Evolutionary conservation across 1,140 invertebrate species (phyloP).

Genomic region (Drosophila lini): DNA sequence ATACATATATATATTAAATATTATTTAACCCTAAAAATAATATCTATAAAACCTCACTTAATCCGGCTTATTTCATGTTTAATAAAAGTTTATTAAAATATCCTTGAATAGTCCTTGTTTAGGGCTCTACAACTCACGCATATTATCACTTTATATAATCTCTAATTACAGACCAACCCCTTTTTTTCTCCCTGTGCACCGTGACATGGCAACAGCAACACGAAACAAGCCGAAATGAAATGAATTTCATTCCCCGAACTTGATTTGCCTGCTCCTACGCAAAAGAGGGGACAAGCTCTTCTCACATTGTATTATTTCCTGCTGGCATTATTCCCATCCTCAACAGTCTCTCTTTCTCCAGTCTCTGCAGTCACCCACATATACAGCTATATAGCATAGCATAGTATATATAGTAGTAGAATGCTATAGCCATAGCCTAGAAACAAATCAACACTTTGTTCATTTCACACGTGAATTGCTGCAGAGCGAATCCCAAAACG

Average conservation of each 20-base stretch:
- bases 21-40: neutral
- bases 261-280: slow-evolving; percentile 59
- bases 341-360: slow-evolving; percentile 14
- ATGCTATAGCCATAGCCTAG: slow-evolving; percentile 23
- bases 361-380: slow-evolving; percentile 25
- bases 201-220: slow-evolving; percentile 39
- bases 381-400: neutral
- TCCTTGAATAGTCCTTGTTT: neutral
- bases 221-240: slow-evolving; percentile 26
- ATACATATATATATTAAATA: neutral
- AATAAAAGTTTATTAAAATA: neutral
- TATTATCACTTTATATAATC: neutral
- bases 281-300: slow-evolving; percentile 56
- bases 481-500: slow-evolving; percentile 55
- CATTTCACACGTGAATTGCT: slow-evolving; percentile 79
- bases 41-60: neutral
- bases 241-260: slow-evolving; percentile 64
- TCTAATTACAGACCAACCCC: neutral
- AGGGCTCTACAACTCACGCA: neutral
- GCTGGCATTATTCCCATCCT: slow-evolving; percentile 34
- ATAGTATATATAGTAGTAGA: slow-evolving; percentile 9
- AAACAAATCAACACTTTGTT: slow-evolving; percentile 77
- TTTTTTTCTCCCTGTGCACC: slow-evolving; percentile 10
- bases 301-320: slow-evolving; percentile 68
- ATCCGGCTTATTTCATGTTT: neutral